These are phyloP conservation scores for Sinosuthora webbiana DNA, from an alignment of 2,113 vertebrate genomes.

Conservation along the genomic window DNA sequence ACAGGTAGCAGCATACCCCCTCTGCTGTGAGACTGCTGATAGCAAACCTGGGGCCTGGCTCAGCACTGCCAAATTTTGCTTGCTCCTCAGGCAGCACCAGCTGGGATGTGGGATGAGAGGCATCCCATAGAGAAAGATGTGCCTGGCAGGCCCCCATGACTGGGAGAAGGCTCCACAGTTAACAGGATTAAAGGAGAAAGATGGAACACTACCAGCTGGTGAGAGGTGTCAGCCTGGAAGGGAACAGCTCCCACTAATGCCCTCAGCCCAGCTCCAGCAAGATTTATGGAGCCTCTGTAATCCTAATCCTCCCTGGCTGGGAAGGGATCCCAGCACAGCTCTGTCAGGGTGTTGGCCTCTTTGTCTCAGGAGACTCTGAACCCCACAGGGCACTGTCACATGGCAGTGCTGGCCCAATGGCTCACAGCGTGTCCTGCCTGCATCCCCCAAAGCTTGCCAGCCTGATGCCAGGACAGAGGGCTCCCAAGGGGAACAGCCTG, in stretches of 20 bases:
- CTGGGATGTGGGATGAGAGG: not conserved
- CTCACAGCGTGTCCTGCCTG: not conserved
- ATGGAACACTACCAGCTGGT: not conserved
- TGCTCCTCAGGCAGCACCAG: not conserved
- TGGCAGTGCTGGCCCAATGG: not conserved
- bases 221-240: not conserved
- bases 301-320: not conserved
- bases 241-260: not conserved
- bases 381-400: rapidly evolving
- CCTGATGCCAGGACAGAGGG: no score
- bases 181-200: not conserved
- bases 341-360: not conserved
- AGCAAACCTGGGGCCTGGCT: rapidly evolving
- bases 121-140: not conserved
- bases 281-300: not conserved
- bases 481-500: not conserved
- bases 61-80: not conserved
- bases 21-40: not conserved
- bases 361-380: not conserved
- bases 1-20: not conserved
- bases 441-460: not conserved
- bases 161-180: not conserved
- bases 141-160: not conserved
- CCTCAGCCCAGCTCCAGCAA: not conserved
- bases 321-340: not conserved